phyloP scores from a whole-genome alignment of 2,113 vertebrate genomes.

The Gadus chalcogrammus region DNA sequence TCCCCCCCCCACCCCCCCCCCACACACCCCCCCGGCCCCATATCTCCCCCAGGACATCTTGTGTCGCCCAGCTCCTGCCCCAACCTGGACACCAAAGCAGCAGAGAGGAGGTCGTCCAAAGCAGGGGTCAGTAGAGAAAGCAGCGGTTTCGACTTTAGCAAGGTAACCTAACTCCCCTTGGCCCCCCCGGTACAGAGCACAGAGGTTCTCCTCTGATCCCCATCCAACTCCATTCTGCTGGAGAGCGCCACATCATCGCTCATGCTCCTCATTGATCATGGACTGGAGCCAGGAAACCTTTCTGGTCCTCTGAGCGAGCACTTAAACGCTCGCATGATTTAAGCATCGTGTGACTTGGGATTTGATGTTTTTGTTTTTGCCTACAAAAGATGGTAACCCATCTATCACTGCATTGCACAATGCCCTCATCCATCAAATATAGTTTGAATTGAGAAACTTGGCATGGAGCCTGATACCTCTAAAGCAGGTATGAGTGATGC shows the following conservation, averaged over 20 bases:
- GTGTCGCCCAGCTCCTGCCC: slow-evolving; percentile 85
- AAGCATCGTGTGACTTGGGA: too few relatives aligned
- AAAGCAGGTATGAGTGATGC: too few relatives aligned
- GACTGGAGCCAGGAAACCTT: neutral
- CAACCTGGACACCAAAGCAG: slow-evolving; percentile 79
- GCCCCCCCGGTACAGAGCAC: slow-evolving; percentile 42
- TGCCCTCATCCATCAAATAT: too few relatives aligned
- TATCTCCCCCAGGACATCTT: slow-evolving; percentile 74
- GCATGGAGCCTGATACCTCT: too few relatives aligned
- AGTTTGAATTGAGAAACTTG: too few relatives aligned
- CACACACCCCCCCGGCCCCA: neutral
- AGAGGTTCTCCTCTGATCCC: neutral
- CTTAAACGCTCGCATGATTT: too few relatives aligned
- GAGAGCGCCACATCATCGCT: neutral
- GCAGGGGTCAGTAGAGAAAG: slow-evolving; percentile 90
- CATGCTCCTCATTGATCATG: slow-evolving; percentile 1
- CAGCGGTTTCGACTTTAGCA: slow-evolving; percentile 94
- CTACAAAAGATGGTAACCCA: too few relatives aligned
- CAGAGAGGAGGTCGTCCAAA: slow-evolving; percentile 81
- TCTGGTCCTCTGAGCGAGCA: too few relatives aligned
- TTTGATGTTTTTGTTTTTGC: too few relatives aligned
- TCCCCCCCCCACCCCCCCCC: neutral
- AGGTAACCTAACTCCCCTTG: slow-evolving; percentile 73
- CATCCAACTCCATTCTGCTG: too few relatives aligned
- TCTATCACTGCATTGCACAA: too few relatives aligned